Evolutionary conservation across 2,113 vertebrate genomes (phyloP).

Genomic region (Halcyon malimbica): DNA sequence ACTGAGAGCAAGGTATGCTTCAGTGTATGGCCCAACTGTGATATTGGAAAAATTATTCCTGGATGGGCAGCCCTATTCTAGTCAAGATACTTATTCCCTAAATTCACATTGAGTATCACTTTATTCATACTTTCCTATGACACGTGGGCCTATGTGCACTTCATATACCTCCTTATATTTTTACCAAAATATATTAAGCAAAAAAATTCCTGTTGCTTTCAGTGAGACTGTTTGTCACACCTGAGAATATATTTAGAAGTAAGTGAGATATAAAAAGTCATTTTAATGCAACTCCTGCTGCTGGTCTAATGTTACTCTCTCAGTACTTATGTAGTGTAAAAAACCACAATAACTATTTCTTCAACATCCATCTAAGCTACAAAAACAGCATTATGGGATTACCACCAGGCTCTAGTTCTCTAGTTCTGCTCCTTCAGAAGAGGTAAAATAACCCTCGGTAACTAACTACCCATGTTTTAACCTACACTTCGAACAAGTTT

Average conservation of each 20-base stretch:
- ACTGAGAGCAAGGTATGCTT: not conserved
- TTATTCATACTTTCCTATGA: not conserved
- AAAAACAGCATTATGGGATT: not conserved
- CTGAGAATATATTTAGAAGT: not conserved
- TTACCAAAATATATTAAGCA: not conserved
- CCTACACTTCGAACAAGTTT: not conserved
- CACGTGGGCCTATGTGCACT: accelerated
- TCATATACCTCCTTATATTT: not conserved
- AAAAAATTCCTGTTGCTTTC: not conserved
- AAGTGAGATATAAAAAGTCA: not conserved
- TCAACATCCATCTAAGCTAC: not conserved
- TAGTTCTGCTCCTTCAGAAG: not conserved
- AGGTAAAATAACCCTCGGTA: not conserved
- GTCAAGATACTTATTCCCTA: not conserved
- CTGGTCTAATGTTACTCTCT: not conserved
- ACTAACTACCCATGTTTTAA: not conserved
- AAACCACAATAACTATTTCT: not conserved
- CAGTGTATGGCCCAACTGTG: not conserved
- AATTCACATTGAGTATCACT: not conserved
- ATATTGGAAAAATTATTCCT: not conserved
- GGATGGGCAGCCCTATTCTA: not conserved
- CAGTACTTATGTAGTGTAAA: not conserved
- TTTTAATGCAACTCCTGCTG: not conserved
- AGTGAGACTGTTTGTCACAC: not conserved
- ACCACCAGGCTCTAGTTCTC: not conserved